These are phyloP conservation scores for Pelobates cultripes DNA, from an alignment of 2,797 vertebrate species.

Conservation along the genomic window DNA sequence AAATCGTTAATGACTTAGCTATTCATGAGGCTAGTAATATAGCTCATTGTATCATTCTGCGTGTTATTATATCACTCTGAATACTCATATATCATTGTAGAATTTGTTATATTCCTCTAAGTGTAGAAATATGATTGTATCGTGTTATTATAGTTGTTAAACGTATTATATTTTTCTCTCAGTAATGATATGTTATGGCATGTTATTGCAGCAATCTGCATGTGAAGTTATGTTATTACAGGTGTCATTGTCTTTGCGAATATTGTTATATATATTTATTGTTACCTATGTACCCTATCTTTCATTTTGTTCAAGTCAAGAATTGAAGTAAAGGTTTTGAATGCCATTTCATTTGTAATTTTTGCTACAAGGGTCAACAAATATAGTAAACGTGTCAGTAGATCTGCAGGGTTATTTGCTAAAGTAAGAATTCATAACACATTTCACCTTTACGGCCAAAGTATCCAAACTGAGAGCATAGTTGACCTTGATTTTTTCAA, in stretches of 20 bases:
- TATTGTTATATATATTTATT: not conserved
- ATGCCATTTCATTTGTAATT: too few relatives aligned
- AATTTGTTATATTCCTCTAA: not conserved
- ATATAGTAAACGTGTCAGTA: too few relatives aligned
- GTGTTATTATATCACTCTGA: slow-evolving; percentile 2
- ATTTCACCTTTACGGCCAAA: too few relatives aligned
- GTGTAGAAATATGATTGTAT: not conserved
- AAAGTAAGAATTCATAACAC: too few relatives aligned
- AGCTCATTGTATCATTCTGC: not conserved
- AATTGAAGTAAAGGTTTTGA: too few relatives aligned
- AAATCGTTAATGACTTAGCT: slow-evolving; percentile 33
- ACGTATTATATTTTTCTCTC: not conserved
- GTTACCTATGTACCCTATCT: not conserved
- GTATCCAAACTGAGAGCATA: too few relatives aligned
- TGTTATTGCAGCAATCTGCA: not conserved
- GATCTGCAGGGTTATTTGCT: too few relatives aligned
- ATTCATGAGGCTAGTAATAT: slow-evolving; percentile 4
- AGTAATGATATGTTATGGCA: not conserved
- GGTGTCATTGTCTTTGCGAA: not conserved
- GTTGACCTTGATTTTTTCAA: too few relatives aligned
- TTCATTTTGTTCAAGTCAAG: not conserved
- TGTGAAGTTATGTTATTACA: not conserved
- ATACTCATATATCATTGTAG: not conserved
- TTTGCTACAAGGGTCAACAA: too few relatives aligned
- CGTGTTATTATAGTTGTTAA: not conserved